Evolutionary conservation across 2,888 invertebrate genomes (phyloP).

Genomic region (Drosophila kokeensis): DNA sequence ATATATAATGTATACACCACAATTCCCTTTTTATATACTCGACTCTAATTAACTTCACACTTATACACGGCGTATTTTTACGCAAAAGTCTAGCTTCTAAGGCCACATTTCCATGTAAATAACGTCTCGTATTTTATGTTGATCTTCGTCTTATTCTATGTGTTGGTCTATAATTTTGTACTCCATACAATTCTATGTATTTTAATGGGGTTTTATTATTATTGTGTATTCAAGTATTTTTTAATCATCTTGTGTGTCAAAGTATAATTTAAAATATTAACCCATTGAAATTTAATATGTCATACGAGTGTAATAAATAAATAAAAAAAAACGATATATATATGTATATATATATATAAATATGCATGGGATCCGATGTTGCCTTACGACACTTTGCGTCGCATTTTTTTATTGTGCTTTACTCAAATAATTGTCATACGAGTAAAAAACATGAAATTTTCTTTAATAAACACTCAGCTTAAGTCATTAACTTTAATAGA

Average conservation of each 20-base stretch:
- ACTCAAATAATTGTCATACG: constrained; percentile 3
- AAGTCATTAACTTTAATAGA: constrained; percentile 79
- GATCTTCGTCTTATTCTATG: constrained; percentile 29
- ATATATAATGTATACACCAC: constrained; percentile 64
- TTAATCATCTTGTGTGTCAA: constrained; percentile 38
- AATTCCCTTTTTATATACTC: constrained; percentile 58
- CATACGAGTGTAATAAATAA: constrained; percentile 21
- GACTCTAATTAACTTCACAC: constrained; percentile 28
- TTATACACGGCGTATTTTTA: constrained; percentile 33
- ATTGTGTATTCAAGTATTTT: constrained; percentile 30
- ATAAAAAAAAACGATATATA: constrained; percentile 3
- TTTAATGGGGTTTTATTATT: constrained; percentile 33
- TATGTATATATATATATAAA: constrained; percentile 2
- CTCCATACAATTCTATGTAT: constrained; percentile 15
- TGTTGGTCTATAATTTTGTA: constrained; percentile 46
- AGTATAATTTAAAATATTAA: constrained; percentile 32
- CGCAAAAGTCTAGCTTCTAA: constrained; percentile 32
- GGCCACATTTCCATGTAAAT: constrained; percentile 62
- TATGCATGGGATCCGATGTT: constrained; percentile 31
- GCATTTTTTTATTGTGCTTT: constrained; percentile 20
- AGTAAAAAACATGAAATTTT: constrained; percentile 19
- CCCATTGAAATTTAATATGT: constrained; percentile 14
- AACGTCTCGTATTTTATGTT: constrained; percentile 46
- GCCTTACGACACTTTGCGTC: constrained; percentile 45
- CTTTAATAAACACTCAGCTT: constrained; percentile 50